Evolutionary conservation across 1,140 invertebrate genomes (phyloP).

Genomic region (Parasteatoda tepidariorum): DNA sequence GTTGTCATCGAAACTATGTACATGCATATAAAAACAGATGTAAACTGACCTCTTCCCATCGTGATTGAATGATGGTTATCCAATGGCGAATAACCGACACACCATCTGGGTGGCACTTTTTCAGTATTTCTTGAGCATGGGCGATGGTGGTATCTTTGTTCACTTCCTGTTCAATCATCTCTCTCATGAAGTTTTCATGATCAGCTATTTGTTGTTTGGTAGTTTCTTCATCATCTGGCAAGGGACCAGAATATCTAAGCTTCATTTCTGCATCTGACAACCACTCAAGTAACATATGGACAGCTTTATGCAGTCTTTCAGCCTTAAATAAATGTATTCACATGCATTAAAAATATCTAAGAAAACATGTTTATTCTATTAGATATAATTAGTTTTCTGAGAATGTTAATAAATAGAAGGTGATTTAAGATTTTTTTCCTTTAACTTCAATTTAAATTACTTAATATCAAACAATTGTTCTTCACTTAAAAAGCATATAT

Average conservation of each 20-base stretch:
- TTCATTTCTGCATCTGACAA: conserved; percentile 94
- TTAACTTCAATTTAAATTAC: too few species aligned
- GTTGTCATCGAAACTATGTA: too few species aligned
- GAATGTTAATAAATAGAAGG: too few species aligned
- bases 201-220: conserved; percentile 86
- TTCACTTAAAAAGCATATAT: too few species aligned
- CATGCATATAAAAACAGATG: too few species aligned
- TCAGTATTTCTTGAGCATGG: conserved; percentile 88
- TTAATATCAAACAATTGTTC: too few species aligned
- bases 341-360: too few species aligned
- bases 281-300: conserved; percentile 95
- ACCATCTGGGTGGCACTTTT: conserved; percentile 93
- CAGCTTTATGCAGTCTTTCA: conserved; percentile 91
- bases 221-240: conserved; percentile 92
- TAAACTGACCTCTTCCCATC: conserved; percentile 87
- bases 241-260: conserved; percentile 82
- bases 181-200: conserved; percentile 86
- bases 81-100: conserved; percentile 95
- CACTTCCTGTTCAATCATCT: conserved; percentile 84
- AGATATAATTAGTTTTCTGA: too few species aligned
- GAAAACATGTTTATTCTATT: too few species aligned
- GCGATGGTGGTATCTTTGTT: conserved; percentile 89
- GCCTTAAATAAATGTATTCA: conserved; percentile 74
- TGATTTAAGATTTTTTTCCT: too few species aligned
- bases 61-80: conserved; percentile 95